Base-by-base conservation (phyloP, 2,113 vertebrate species). In the Podilymbus podiceps region DNA sequence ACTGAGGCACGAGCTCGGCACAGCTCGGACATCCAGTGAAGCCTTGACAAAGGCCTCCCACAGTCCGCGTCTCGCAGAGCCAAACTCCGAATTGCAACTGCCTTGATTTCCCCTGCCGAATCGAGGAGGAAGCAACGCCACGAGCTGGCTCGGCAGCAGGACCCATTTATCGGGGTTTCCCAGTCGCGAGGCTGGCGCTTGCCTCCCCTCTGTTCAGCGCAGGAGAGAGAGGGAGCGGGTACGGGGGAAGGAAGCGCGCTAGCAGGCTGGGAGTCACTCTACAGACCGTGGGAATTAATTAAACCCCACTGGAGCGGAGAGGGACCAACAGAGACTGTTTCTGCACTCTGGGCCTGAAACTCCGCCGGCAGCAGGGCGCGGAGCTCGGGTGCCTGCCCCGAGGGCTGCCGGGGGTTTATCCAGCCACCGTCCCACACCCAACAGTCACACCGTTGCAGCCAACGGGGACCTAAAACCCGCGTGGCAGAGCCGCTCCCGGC, bases 391-490 rank as follows among this genome's bases (percentile, higher is more conserved):
- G 33, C 56, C 42, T 33, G 46, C 21, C 12, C 25, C 27, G 35
- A 18, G 5, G 24, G 22, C 55, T 60, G 38, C 21, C 3, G 3
- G 13, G 11, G 13, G 6, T 38, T 73, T 84, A 38, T 63, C 62
- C 38, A 31, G 52, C 8, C 25, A 31, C n/a, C 0, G 2, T 28
- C 63, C 31, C 40, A 25, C 44, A n/a, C 15, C 11, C 28, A 50
- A 6, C 14, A 31, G 42, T 28, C 46, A 55, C 62, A 71, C 5
- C 23, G 6, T 2, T 15, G 46, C 33, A 77, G 64, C 6, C 8
- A 33, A 46, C 0, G 2, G 25, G 13, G 35, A 58, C 33, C 53
- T 58, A 25, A n/a, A 66, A 71, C 31, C 27, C 3, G 4, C 0
- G 0, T 38, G 12, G 6, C 16, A 79, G 12, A 58, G 12, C 14